Conservation (phyloP, 2,888 invertebrate genomes). For the Tinea semifulvella region DNA sequence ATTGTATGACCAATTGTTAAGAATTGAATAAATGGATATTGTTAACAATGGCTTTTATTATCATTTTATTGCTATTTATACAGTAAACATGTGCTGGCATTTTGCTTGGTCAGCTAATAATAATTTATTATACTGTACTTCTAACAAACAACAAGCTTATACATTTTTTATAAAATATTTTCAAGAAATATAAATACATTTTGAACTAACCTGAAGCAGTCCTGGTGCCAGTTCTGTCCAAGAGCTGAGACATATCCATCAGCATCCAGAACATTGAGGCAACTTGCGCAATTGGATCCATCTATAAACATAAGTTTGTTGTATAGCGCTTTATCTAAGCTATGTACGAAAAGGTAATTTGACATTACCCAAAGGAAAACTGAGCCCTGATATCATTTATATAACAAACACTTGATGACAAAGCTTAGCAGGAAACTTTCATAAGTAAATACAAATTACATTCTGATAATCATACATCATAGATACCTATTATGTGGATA, state of each 20-base stretch:
- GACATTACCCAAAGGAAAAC: neutral
- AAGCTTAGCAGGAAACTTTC: slow-evolving; percentile 14
- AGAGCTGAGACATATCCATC: slow-evolving; percentile 84
- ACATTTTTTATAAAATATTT: no score
- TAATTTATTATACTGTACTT: no score
- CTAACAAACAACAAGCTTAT: no score
- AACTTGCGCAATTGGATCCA: slow-evolving; percentile 71
- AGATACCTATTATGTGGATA: slow-evolving; percentile 18
- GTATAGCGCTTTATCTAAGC: neutral
- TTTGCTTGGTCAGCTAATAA: no score
- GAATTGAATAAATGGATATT: no score
- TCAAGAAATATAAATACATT: no score
- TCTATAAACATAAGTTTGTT: slow-evolving; percentile 32
- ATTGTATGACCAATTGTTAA: no score
- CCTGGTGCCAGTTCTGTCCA: slow-evolving; percentile 88
- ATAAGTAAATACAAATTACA: slow-evolving; percentile 19
- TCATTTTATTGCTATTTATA: no score
- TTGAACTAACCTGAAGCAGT: slow-evolving; percentile 83
- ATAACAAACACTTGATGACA: neutral
- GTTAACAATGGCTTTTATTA: no score
- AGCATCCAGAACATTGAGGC: slow-evolving; percentile 76
- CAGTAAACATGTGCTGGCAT: no score
- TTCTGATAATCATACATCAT: slow-evolving; percentile 13
- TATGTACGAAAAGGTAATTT: neutral
- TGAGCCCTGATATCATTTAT: neutral